Base-by-base conservation (phyloP, 2,888 invertebrate species). In the Orthosia gothica region DNA sequence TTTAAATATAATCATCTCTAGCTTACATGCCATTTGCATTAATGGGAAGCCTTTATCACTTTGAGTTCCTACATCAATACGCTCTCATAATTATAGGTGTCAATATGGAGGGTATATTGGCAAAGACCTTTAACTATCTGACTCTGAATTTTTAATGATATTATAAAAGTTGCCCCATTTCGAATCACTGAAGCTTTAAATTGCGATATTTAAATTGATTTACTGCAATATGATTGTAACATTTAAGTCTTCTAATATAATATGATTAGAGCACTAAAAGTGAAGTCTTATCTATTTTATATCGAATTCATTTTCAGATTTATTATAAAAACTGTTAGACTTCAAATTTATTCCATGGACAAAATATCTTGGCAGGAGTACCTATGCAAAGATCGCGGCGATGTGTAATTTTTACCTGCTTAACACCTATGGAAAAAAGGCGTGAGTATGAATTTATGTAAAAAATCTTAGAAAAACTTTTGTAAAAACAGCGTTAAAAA, bases 1-100 rank as follows among this genome's bases (percentile, higher is more conserved):
- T 32, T 11, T 32, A n/a, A 40, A 47, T 26, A n/a, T 3, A n/a
- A 12, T 66, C 11, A 23, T 2, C n/a, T 5, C 12, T 47, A 69
- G 62, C 26, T 47, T 32, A 69, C 50, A 26, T 54, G 72, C 47
- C 79, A 65, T 65, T 79, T 79, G 13, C 16, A 32, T 57, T n/a
- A 61, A 45, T 32, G 5, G 49, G n/a, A 61, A 15, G 65, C 65
- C 65, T 78, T 70, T 26, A 26, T 26, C 26, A 26, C 26, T 26
- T 26, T 26, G 26, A 2, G 18, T 50, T 5, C 61, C 15, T 66
- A 26, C n/a, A n/a, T 23, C n/a, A n/a, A 20, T 54, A 18, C 18
- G 7, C 16, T 16, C 9, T 26, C 40, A 9, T 7, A 45, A 32
- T 18, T 5, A 18, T 18, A 61, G 15, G 15, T 9, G 32, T n/a